These are phyloP conservation scores for Dryomyza anilis DNA, from an alignment of 2,888 invertebrate species.

Conservation along the genomic window DNA sequence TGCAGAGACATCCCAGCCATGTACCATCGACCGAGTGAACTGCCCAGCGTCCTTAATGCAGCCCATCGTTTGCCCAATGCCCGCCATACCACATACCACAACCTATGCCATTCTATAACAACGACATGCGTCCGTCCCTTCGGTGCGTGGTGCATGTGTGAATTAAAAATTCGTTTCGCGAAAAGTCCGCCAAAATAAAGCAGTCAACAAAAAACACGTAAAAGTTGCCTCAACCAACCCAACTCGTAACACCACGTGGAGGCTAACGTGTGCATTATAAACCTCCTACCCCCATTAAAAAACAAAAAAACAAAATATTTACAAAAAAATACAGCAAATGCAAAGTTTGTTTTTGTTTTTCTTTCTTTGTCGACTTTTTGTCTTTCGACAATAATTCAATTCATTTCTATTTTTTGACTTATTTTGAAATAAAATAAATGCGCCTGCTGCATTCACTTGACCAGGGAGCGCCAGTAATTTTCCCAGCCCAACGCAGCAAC, in stretches of 20 bases:
- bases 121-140: background rate
- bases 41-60: background rate
- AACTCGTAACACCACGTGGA: too few relatives aligned
- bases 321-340: too few relatives aligned
- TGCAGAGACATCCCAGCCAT: background rate
- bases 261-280: too few relatives aligned
- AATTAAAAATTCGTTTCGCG: conserved; percentile 52
- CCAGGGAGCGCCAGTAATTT: too few relatives aligned
- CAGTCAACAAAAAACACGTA: conserved; percentile 3
- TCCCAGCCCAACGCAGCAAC: too few relatives aligned
- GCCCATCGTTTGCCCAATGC: background rate
- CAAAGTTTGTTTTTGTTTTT: background rate
- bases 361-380: conserved; percentile 28
- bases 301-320: too few relatives aligned
- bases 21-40: background rate
- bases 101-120: background rate
- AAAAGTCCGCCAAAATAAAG: conserved; percentile 44
- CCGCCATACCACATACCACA: background rate
- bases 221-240: too few relatives aligned
- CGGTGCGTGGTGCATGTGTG: conserved; percentile 42
- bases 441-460: too few relatives aligned
- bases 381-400: conserved; percentile 56
- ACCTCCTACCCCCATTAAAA: too few relatives aligned
- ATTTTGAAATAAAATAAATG: conserved; percentile 30
- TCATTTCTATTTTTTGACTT: conserved; percentile 55